These are phyloP conservation scores for Lumbricus terrestris DNA, from an alignment of 2,888 invertebrate genomes.

Conservation along the genomic window DNA sequence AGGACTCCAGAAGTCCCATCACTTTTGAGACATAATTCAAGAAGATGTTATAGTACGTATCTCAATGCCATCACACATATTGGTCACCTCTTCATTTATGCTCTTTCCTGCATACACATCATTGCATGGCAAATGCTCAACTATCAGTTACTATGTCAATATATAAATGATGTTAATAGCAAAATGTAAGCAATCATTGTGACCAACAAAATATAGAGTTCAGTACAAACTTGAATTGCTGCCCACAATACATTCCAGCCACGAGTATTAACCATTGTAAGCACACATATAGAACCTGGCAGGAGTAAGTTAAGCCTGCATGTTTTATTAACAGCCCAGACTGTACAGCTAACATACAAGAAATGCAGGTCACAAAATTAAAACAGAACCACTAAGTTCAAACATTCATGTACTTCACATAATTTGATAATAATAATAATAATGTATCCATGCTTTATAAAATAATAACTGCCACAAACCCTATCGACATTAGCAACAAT, in stretches of 20 bases:
- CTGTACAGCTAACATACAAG: background rate
- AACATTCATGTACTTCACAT: background rate
- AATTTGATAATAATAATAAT: background rate
- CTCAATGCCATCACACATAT: background rate
- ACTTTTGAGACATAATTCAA: background rate
- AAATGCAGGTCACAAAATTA: background rate
- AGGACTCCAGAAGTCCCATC: background rate
- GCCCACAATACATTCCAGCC: slow-evolving; percentile 3
- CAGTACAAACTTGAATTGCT: background rate
- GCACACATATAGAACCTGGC: background rate
- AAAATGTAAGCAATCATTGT: background rate
- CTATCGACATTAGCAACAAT: background rate
- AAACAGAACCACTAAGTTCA: background rate
- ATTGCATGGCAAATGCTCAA: no score
- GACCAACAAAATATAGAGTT: background rate
- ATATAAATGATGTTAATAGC: background rate
- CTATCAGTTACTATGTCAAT: background rate
- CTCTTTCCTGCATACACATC: background rate
- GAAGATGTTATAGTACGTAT: background rate
- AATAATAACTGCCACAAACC: background rate
- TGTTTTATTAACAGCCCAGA: background rate
- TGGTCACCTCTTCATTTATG: background rate
- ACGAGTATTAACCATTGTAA: background rate
- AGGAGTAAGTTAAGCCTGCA: background rate
- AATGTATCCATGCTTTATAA: background rate